phyloP scores from a whole-genome alignment of 2,113 vertebrate genomes.

The Hucho hucho region DNA sequence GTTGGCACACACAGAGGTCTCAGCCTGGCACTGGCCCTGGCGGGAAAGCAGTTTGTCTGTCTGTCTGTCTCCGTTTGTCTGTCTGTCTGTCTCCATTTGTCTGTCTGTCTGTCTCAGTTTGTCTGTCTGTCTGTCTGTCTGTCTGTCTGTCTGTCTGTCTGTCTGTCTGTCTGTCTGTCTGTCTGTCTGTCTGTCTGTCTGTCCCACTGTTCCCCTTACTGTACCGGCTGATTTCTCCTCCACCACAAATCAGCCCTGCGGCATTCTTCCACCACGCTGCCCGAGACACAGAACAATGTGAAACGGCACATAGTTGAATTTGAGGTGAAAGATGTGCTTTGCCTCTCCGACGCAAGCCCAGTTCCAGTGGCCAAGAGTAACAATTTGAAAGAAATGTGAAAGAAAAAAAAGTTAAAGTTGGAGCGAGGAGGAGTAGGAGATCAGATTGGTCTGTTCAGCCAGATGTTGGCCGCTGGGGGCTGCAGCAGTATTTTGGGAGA shows the following conservation, averaged over 20 bases:
- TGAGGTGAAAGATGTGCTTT: conserved; percentile 54
- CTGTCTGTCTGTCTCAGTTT: neutral
- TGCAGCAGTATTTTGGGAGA: conserved; percentile 23
- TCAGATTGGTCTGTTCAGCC: conserved; percentile 38
- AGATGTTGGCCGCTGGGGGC: conserved; percentile 46
- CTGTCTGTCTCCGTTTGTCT: neutral
- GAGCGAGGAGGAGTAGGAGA: conserved; percentile 30
- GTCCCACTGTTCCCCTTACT: conserved; percentile 51
- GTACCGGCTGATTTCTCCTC: conserved; percentile 48
- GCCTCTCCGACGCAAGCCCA: conserved; percentile 38
- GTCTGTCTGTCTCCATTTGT: neutral
- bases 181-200: conserved; percentile 16
- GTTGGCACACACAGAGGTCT: conserved; percentile 3
- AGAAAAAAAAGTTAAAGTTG: conserved; percentile 8
- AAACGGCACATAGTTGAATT: conserved; percentile 60
- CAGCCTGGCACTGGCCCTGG: conserved; percentile 15
- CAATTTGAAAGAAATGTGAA: conserved; percentile 22
- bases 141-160: conserved; percentile 43
- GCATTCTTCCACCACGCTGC: neutral
- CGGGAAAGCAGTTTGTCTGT: conserved; percentile 55
- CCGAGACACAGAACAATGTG: conserved; percentile 29
- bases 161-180: conserved; percentile 9
- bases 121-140: conserved; percentile 45
- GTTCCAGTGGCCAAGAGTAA: conserved; percentile 46
- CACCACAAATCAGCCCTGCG: conserved; percentile 39